phyloP scores from a whole-genome alignment of 2,113 vertebrate genomes.

The Casuarius casuarius region DNA sequence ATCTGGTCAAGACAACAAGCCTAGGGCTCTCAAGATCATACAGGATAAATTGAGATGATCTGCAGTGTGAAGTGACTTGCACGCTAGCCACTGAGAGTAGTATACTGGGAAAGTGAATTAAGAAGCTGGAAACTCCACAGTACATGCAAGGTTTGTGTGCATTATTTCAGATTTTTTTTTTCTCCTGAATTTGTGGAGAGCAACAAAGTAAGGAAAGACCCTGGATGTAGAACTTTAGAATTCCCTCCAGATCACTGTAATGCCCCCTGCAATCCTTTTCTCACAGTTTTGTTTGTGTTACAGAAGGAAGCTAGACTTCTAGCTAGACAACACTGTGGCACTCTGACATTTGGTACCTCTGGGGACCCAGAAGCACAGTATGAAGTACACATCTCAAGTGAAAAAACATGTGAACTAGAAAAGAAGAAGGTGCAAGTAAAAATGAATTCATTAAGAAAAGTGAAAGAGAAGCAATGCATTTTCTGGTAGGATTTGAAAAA shows the following conservation, averaged over 20 bases:
- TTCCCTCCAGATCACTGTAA: background rate
- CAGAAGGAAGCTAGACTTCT: background rate
- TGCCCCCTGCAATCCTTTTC: background rate
- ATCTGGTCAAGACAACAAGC: background rate
- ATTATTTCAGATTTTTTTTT: background rate
- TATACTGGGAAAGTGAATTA: background rate
- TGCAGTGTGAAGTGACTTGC: background rate
- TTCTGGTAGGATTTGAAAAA: background rate
- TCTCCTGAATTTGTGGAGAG: background rate
- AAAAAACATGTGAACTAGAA: rapidly evolving
- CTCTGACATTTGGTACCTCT: background rate
- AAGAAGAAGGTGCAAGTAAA: background rate
- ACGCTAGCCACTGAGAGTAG: background rate
- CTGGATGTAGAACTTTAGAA: background rate
- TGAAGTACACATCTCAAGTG: background rate
- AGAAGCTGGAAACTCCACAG: background rate
- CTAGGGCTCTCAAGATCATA: background rate
- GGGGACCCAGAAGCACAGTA: background rate
- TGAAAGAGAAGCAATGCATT: background rate
- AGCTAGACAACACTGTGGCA: background rate
- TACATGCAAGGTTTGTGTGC: background rate
- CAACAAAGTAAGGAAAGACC: background rate
- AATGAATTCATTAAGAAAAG: background rate
- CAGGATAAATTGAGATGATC: background rate
- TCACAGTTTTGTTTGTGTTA: background rate